phyloP scores from a whole-genome alignment of 2,888 invertebrate species.

The Rotaria magnacalcarata region DNA sequence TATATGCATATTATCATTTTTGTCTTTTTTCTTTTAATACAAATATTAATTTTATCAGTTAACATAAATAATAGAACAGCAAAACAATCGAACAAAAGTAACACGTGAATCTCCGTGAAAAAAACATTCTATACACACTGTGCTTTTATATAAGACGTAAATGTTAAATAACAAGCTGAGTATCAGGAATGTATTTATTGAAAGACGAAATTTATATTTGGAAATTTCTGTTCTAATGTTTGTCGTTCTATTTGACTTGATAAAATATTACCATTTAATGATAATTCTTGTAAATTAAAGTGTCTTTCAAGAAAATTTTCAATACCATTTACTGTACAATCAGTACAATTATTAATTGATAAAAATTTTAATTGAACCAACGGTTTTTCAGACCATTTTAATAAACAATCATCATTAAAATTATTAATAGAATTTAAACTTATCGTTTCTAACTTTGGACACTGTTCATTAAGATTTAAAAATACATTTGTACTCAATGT shows the following conservation, averaged over 20 bases:
- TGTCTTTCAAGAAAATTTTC: background rate
- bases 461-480: constrained; percentile 21
- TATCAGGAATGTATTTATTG: constrained; percentile 11
- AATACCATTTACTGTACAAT: constrained; percentile 12
- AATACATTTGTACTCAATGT: background rate
- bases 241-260: background rate
- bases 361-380: background rate
- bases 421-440: background rate
- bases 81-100: background rate
- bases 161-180: background rate
- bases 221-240: background rate
- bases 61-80: background rate
- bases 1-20: background rate
- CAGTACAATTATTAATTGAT: background rate
- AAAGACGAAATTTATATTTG: constrained; percentile 25
- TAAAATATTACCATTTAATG: background rate
- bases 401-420: background rate
- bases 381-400: background rate
- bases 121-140: constrained; percentile 6
- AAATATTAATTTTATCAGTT: constrained; percentile 18
- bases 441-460: background rate
- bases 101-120: background rate
- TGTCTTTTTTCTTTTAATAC: background rate
- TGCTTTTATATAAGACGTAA: background rate
- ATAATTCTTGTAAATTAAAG: background rate